A percentile compares a stretch with the other conserved stretches of the same genome.
Conservation (phyloP, 1,140 invertebrate species). For the Leptonema lineaticorne region DNA sequence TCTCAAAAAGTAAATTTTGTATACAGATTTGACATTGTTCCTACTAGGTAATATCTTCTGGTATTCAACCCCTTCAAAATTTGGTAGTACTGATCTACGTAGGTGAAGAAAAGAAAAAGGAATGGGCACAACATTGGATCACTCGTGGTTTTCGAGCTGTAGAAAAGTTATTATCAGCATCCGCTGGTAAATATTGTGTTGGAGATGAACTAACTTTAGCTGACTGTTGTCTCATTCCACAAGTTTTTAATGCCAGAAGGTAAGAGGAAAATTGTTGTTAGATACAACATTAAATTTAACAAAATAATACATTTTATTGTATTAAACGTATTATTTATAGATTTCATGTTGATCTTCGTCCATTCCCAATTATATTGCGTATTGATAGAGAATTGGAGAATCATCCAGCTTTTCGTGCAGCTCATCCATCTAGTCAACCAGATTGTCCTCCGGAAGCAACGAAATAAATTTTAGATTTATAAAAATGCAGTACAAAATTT, state of each 20-base stretch:
- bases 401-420: constrained; percentile 83
- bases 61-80: constrained; percentile 96
- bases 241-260: constrained; percentile 88
- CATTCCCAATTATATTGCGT: constrained; percentile 85
- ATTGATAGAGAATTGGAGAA: constrained; percentile 84
- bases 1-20: background rate
- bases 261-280: constrained; percentile 42
- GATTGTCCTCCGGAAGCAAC: constrained; percentile 86
- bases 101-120: constrained; percentile 81
- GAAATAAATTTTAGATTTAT: constrained; percentile 53
- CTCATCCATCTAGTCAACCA: constrained; percentile 85
- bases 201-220: constrained; percentile 92
- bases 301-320: background rate
- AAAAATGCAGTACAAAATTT: constrained; percentile 20
- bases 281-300: background rate
- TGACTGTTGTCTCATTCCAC: constrained; percentile 93
- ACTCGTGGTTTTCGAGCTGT: constrained; percentile 84
- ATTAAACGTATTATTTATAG: constrained; percentile 50
- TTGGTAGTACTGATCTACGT: constrained; percentile 82
- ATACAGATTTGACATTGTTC: background rate
- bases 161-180: constrained; percentile 81
- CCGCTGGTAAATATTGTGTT: constrained; percentile 90
- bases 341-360: constrained; percentile 87
- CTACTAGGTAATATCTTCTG: constrained; percentile 80
- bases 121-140: constrained; percentile 94